These are phyloP conservation scores for Takifugu rubripes DNA, from an alignment of 2,797 vertebrate genomes.

Conservation along the genomic window DNA sequence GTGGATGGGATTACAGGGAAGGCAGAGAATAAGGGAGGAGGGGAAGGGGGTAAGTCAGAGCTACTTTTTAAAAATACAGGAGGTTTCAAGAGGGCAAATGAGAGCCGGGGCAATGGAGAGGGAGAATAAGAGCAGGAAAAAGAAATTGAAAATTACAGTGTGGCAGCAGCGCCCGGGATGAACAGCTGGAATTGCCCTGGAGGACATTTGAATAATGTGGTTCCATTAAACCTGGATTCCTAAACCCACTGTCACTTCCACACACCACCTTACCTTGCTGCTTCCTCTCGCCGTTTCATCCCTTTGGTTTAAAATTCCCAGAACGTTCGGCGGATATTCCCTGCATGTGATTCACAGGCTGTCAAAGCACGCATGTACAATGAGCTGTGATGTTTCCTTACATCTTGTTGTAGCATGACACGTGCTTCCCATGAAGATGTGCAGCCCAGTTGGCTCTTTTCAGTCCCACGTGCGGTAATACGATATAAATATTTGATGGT, in stretches of 20 bases:
- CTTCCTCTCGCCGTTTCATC: slow-evolving; percentile 37
- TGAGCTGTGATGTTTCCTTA: slow-evolving; percentile 30
- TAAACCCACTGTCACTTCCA: slow-evolving; percentile 40
- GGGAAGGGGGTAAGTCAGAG: not conserved
- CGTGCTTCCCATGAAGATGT: slow-evolving; percentile 42
- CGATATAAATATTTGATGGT: slow-evolving; percentile 67
- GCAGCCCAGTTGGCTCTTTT: slow-evolving; percentile 44
- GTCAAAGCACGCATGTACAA: slow-evolving; percentile 52
- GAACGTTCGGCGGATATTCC: slow-evolving; percentile 45
- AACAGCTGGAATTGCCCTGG: slow-evolving; percentile 64
- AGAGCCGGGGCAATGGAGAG: slow-evolving; percentile 19
- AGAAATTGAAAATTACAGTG: slow-evolving; percentile 25
- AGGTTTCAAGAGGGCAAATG: slow-evolving; percentile 27
- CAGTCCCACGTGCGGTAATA: slow-evolving; percentile 36
- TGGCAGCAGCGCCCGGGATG: slow-evolving; percentile 24
- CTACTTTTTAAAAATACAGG: slow-evolving; percentile 24
- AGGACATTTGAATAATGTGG: slow-evolving; percentile 68
- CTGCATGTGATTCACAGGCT: slow-evolving; percentile 29
- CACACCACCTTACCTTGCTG: slow-evolving; percentile 28
- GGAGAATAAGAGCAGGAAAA: slow-evolving; percentile 33
- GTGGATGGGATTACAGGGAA: slow-evolving; percentile 61
- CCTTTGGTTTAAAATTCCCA: slow-evolving; percentile 54
- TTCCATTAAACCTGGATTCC: slow-evolving; percentile 61
- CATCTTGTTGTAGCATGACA: slow-evolving; percentile 31
- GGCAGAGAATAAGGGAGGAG: not conserved